Evolutionary conservation across 1,140 invertebrate genomes (phyloP).

Genomic region (Magallana angulata): DNA sequence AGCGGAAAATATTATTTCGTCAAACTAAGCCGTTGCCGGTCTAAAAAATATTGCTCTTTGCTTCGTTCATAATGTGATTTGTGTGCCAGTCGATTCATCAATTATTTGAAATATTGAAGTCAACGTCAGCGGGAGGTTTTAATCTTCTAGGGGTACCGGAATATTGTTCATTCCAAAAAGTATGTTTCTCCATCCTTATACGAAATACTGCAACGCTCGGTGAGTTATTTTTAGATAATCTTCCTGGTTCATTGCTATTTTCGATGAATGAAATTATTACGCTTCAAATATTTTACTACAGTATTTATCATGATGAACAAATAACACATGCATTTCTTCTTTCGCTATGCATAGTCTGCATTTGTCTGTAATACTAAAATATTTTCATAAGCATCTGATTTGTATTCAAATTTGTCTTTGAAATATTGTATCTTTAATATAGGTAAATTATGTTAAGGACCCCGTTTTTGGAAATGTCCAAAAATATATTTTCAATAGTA

Average conservation of each 20-base stretch:
- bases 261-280: neutral
- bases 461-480: too few relatives aligned
- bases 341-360: too few relatives aligned
- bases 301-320: too few relatives aligned
- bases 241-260: constrained; percentile 1
- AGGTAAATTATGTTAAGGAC: too few relatives aligned
- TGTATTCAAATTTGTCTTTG: too few relatives aligned
- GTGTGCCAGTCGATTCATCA: neutral
- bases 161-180: neutral
- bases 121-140: too few relatives aligned
- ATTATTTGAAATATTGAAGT: neutral
- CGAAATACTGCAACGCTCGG: neutral
- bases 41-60: neutral
- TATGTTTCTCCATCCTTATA: neutral
- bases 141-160: neutral
- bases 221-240: constrained; percentile 27
- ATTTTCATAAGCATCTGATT: too few relatives aligned
- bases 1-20: constrained; percentile 23
- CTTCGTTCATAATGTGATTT: constrained; percentile 11
- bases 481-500: too few relatives aligned
- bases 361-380: too few relatives aligned
- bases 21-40: constrained; percentile 14
- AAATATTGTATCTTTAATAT: too few relatives aligned
- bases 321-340: neutral
- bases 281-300: too few relatives aligned